Evolutionary conservation across 2,113 vertebrate genomes (phyloP), one percentile per base, ranked within the genome.

Genomic region (Dicentrarchus labrax): DNA sequence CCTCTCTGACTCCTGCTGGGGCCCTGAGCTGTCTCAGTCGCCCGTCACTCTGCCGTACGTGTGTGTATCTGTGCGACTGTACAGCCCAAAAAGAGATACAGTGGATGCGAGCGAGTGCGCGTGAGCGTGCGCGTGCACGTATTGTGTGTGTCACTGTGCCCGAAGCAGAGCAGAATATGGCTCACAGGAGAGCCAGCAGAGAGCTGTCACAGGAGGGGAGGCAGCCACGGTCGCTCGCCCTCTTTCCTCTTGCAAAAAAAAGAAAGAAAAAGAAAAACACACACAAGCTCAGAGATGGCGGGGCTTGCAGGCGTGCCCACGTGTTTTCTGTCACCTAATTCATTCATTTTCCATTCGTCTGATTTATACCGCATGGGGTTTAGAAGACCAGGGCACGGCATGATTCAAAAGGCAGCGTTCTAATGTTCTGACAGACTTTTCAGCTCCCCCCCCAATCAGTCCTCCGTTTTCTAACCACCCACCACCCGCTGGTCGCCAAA

Each of bases 191-290:
- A 77, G 77, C 13, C 65, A 83, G 76, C 65, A 21, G 67, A 74
- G 83, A 88, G 88, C 88, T 93, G 90, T 90, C 81, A 86, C 76
- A 81, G 78, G 83, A 86, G 59, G 84, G 71, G 76, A 89, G 71
- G 78, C 83, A 82, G 85, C 86, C 85, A 68, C 36, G 16, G 64
- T 70, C 4, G 13, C 59, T 81, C 69, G 1, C 75, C 83, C 77
- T 70, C 76, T 47, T 74, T 71, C 84, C 57, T 45, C 21, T 70
- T 59, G 64, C 59, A 78, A 2, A 56, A 69, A 76, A 11, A 51
- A 12, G 6, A 11, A 59, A 10, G 30, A 30, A 30, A 30, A 30
- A 30, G 30, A 30, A 59, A 56, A 22, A 48, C 56, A 59, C 22
- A 48, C 47, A 76, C 41, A 22, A 45, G 59, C 70, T 56, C 36